Evolutionary conservation across 2,888 invertebrate genomes (phyloP).

Genomic region (Sinopyrophorus schimmeli): DNA sequence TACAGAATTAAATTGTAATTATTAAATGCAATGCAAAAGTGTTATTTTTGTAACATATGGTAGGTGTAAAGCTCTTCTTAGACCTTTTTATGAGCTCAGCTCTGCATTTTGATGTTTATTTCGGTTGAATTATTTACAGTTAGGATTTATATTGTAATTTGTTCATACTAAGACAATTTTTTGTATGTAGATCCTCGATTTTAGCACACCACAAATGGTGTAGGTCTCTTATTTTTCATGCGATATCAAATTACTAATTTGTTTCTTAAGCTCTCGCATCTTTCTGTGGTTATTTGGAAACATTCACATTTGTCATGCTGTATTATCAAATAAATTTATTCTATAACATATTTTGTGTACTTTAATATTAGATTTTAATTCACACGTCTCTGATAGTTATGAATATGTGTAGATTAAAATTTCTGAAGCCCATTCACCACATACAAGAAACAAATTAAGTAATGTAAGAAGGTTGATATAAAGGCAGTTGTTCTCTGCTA

Average conservation of each 20-base stretch:
- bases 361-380: slow-evolving; percentile 35
- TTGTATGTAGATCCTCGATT: slow-evolving; percentile 23
- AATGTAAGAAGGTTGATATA: slow-evolving; percentile 25
- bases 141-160: slow-evolving; percentile 33
- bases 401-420: slow-evolving; percentile 18
- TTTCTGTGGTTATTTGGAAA: slow-evolving; percentile 47
- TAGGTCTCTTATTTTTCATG: slow-evolving; percentile 19
- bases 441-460: slow-evolving; percentile 5
- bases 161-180: slow-evolving; percentile 26
- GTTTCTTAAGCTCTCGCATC: slow-evolving; percentile 21
- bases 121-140: slow-evolving; percentile 32
- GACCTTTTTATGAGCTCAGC: slow-evolving; percentile 43
- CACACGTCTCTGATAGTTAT: slow-evolving; percentile 12
- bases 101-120: slow-evolving; percentile 46
- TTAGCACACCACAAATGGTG: slow-evolving; percentile 17
- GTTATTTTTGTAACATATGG: slow-evolving; percentile 55
- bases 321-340: slow-evolving; percentile 55
- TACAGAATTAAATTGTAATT: slow-evolving; percentile 21
- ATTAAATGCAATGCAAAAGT: slow-evolving; percentile 11
- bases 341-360: slow-evolving; percentile 49
- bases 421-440: slow-evolving; percentile 8
- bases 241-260: too few relatives aligned
- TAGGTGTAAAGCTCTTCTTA: slow-evolving; percentile 48
- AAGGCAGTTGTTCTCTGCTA: slow-evolving; percentile 31
- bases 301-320: slow-evolving; percentile 55